phyloP scores from a whole-genome alignment of 2,888 invertebrate species.

The Diadegma fenestrale region DNA sequence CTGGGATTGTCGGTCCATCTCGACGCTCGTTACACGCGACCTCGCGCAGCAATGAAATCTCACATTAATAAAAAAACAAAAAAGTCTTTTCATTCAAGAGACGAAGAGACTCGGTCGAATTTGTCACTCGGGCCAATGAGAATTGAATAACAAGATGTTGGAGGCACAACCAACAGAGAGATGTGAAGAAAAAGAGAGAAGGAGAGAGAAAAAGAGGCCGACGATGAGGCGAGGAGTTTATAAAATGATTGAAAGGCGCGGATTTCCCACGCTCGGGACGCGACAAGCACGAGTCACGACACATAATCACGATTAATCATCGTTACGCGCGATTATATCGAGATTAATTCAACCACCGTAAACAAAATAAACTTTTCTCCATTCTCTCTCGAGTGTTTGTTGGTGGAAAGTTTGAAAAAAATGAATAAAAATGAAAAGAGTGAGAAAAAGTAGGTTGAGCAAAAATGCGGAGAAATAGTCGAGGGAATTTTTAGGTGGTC shows the following conservation, averaged over 20 bases:
- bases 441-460: neutral
- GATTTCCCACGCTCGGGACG: slow-evolving; percentile 35
- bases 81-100: slow-evolving; percentile 19
- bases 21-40: slow-evolving; percentile 23
- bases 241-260: slow-evolving; percentile 23
- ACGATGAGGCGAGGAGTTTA: neutral
- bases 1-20: slow-evolving; percentile 5
- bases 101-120: slow-evolving; percentile 7
- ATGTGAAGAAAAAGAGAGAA: too few relatives aligned
- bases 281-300: neutral
- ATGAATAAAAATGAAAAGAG: neutral
- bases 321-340: slow-evolving; percentile 12
- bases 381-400: slow-evolving; percentile 27
- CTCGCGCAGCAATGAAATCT: slow-evolving; percentile 47
- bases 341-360: slow-evolving; percentile 1
- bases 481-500: slow-evolving; percentile 50
- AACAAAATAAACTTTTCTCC: slow-evolving; percentile 24
- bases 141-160: neutral
- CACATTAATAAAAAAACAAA: slow-evolving; percentile 57
- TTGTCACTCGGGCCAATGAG: slow-evolving; percentile 1
- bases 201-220: neutral
- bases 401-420: slow-evolving; percentile 10
- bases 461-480: slow-evolving; percentile 23
- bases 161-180: too few relatives aligned
- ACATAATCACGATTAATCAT: slow-evolving; percentile 55